Evolutionary conservation across 2,113 vertebrate genomes (phyloP), one percentile per base, ranked within the genome.

Genomic region (Odocoileus hemionus): DNA sequence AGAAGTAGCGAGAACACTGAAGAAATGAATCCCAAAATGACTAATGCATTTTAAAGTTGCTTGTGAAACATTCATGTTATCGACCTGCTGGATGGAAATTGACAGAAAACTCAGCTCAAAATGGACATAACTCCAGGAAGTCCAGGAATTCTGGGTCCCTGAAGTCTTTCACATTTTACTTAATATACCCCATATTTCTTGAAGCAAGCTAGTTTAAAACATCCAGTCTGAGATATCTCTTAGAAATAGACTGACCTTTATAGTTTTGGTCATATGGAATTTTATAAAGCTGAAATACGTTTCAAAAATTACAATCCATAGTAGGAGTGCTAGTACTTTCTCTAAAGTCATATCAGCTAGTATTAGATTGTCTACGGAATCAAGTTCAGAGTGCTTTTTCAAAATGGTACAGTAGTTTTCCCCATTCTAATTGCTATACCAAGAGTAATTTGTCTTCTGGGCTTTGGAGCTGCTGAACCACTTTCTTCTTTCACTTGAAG

Each of bases 401-500:
- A 88, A 94, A 97, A 98, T 97, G 26, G 87, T 94, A 54, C 70
- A 84, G 95, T 79, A 78, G 90, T 94, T 91, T 39, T 6, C 82
- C 87, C 85, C 90, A 43, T 91, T 98, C 97, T 97, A 98, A 98
- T 89, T 98, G 64, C 89, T 96, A 28, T 4, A 36, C 57, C n/a
- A 79, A 85, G 30, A 97, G 76, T 93, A 0, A 98, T 98, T 97
- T 98, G 85, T 98, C 95, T 98, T 97, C 74, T 85, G 95, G 86
- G 84, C 89, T 97, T 85, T n/a, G 52, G 86, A 97, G 91, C 91
- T 97, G 82, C 91, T 88, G 86, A 86, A 82, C 86, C 76, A 83
- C 89, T 98, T 98, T 95, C 83, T 96, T 86, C 95, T 96, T 98
- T 97, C 74, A 58, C 79, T 86, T 97, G 96, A 97, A 96, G 97